Evolutionary conservation across 2,113 vertebrate genomes (phyloP), one percentile per base, ranked within the genome.

Genomic region (Cavia aperea): DNA sequence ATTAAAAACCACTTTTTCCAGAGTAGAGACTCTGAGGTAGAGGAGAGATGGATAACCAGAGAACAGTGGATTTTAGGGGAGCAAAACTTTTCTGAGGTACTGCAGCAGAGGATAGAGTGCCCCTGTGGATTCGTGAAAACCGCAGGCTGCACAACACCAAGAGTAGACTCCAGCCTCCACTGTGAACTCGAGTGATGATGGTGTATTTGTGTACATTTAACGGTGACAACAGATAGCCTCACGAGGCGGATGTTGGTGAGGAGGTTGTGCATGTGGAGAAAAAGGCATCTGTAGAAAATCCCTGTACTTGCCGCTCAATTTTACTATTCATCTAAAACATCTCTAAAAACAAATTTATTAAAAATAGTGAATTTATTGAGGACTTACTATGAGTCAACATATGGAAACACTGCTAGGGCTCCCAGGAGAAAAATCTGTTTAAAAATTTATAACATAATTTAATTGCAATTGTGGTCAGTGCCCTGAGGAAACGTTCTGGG

Each of bases 151-250:
- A 0, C 33, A 7, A 0, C 15, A 49, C 49, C 14, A 0, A 10
- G 46, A 9, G 54, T 4, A 62, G 54, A 2, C 56, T 29, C 18
- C 26, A 9, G 33, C 0, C 0, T n/a, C 36, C n/a, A 8, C 70
- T n/a, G 77, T 54, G 77, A 51, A 54, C 51, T 21, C 12, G 3
- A 24, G 36, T 19, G 21, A 9, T 5, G 4, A 33, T 2, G 60
- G 33, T 26, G 4, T 4, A 24, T 14, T 60, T 1, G 0, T 1
- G 39, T 3, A 0, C 16, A 36, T 13, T n/a, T 21, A 14, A 26
- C 0, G 11, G 23, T 13, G 4, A 9, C 24, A 14, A 1, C 7
- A 31, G 18, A n/a, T 1, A 36, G 33, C 60, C 62, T 3, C 3
- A 3, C 6, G 63, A 13, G 4, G 62, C 0, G 7, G n/a, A 19